These are phyloP conservation scores for Chrysaora quinquecirrha DNA, from an alignment of 30 jellyfish, hydroid and myxozoan genomes.

Conservation along the genomic window DNA sequence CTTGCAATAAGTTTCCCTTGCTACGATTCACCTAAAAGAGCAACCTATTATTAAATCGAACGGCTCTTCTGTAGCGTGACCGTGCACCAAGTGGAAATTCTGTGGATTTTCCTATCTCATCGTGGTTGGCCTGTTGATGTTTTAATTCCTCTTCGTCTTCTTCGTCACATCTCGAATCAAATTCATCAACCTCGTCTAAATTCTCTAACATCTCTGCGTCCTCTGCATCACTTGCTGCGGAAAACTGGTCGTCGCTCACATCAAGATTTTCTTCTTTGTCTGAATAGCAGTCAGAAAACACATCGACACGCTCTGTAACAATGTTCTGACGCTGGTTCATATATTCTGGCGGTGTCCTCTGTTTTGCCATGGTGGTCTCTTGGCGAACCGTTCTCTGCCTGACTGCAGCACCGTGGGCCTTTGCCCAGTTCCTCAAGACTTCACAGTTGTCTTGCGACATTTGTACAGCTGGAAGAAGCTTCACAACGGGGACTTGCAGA, in stretches of 20 bases:
- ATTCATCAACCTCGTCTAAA: not conserved
- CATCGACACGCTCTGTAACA: not conserved
- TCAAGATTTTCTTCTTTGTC: not conserved
- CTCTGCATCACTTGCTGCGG: not conserved
- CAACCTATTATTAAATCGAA: conserved; percentile 13
- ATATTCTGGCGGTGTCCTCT: conserved; percentile 2
- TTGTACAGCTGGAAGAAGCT: conserved; percentile 10
- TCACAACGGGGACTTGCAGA: conserved; percentile 12
- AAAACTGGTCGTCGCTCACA: not conserved
- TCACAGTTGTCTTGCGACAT: conserved; percentile 29
- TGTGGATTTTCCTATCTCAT: conserved; percentile 7
- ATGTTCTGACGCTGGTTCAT: not conserved
- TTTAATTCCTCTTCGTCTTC: conserved; percentile 1
- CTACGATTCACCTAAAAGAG: conserved; percentile 6
- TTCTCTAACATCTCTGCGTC: not conserved
- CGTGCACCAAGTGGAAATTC: conserved; percentile 15
- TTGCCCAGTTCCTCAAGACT: conserved; percentile 16
- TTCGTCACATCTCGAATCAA: conserved; percentile 14
- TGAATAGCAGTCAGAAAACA: not conserved
- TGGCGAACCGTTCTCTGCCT: too few relatives aligned
- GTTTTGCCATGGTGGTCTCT: conserved; percentile 30
- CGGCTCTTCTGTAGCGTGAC: conserved; percentile 24
- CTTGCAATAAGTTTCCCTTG: not conserved
- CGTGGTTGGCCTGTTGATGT: not conserved
- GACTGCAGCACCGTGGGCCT: conserved; percentile 30